Evolutionary conservation across 2,797 vertebrate species (phyloP).

Genomic region (Sebastes minor): DNA sequence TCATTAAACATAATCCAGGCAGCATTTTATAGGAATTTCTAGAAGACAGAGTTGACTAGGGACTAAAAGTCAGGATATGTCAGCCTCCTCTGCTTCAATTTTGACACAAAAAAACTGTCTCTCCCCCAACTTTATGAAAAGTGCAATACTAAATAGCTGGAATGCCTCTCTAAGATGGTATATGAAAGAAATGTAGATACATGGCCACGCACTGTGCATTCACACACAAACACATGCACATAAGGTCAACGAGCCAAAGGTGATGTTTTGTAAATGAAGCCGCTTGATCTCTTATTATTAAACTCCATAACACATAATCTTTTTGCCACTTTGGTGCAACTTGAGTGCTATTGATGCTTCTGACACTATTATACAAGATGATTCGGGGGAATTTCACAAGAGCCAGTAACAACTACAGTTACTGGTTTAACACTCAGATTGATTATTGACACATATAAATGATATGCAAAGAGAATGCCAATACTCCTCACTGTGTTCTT

Average conservation of each 20-base stretch:
- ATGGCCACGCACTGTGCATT: background rate
- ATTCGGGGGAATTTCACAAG: conserved; percentile 15
- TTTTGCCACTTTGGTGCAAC: background rate
- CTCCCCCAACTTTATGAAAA: background rate
- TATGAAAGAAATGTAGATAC: background rate
- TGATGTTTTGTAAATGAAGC: background rate
- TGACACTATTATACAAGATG: conserved; percentile 14
- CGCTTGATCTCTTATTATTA: background rate
- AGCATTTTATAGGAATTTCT: background rate
- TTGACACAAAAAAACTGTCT: background rate
- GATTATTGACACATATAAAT: conserved; percentile 57
- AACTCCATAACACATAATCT: background rate
- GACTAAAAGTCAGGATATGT: background rate
- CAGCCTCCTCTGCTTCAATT: background rate
- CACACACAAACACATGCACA: background rate
- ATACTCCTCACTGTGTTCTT: conserved; percentile 64
- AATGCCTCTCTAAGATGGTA: background rate
- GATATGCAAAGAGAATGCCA: conserved; percentile 55
- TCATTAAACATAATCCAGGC: background rate
- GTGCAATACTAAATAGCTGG: background rate
- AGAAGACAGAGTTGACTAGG: background rate
- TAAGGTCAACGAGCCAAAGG: background rate
- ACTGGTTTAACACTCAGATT: conserved; percentile 35
- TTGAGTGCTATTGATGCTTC: background rate
- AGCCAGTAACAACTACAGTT: conserved; percentile 1